These are phyloP conservation scores for Nixonia krombeini DNA, from an alignment of 1,140 invertebrate genomes.

Conservation along the genomic window DNA sequence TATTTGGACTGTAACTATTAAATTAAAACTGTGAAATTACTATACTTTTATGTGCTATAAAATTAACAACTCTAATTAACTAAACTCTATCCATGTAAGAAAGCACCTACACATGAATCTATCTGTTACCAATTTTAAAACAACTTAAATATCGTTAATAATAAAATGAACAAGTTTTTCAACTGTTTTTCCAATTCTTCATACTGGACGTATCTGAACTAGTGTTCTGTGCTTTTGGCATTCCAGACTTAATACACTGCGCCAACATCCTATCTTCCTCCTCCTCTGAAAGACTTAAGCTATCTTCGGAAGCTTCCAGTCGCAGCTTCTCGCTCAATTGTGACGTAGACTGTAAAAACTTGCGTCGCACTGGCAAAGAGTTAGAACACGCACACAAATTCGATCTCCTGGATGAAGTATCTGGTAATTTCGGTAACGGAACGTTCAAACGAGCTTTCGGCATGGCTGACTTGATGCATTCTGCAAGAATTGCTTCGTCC, in stretches of 20 bases:
- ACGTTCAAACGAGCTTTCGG: constrained; percentile 45
- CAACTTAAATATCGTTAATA: too few species aligned
- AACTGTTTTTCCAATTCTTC: constrained; percentile 17
- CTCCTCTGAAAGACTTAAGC: constrained; percentile 56
- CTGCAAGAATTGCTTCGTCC: constrained; percentile 54
- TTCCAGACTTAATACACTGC: constrained; percentile 61
- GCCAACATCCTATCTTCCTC: constrained; percentile 64
- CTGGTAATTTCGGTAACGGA: constrained; percentile 2
- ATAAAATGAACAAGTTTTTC: not conserved
- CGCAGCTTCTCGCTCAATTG: constrained; percentile 6
- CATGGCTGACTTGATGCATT: constrained; percentile 61
- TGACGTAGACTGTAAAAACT: constrained; percentile 11
- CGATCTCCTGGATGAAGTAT: constrained; percentile 4
- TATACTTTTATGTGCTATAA: too few species aligned
- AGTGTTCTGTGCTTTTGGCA: constrained; percentile 54
- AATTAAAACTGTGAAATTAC: too few species aligned
- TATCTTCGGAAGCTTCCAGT: constrained; percentile 43
- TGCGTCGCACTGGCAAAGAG: constrained; percentile 18
- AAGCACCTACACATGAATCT: not conserved
- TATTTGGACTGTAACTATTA: too few species aligned
- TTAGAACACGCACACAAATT: constrained; percentile 35
- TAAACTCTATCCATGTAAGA: too few species aligned
- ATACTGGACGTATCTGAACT: not conserved
- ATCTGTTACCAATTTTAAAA: not conserved
- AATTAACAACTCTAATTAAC: too few species aligned